phyloP scores from a whole-genome alignment of 2,888 invertebrate species.

The Tinea trinotella region DNA sequence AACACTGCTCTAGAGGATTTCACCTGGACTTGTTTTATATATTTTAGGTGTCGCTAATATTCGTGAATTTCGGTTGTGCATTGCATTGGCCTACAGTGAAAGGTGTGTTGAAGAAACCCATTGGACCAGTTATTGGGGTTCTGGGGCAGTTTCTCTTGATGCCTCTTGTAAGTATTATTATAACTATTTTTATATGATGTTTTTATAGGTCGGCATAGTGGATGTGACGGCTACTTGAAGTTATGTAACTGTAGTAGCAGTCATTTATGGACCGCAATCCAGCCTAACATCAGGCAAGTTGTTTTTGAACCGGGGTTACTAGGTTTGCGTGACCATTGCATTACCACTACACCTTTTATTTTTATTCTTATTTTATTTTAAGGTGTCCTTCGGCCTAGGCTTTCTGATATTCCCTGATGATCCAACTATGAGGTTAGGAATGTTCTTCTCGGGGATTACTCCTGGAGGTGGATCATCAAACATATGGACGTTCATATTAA shows the following conservation, averaged over 20 bases:
- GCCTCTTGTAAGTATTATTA: constrained; percentile 78
- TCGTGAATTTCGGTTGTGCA: constrained; percentile 93
- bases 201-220: too few species aligned
- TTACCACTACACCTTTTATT: too few species aligned
- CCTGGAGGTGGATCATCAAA: constrained; percentile 98
- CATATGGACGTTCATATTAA: constrained; percentile 93
- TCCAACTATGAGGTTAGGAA: constrained; percentile 80
- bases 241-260: too few species aligned
- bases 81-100: constrained; percentile 81
- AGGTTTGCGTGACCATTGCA: too few species aligned
- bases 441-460: constrained; percentile 91
- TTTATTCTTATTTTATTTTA: constrained; percentile 25
- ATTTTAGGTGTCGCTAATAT: constrained; percentile 79
- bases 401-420: constrained; percentile 78
- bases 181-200: neutral
- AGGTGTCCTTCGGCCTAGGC: constrained; percentile 83
- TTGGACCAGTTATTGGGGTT: constrained; percentile 86
- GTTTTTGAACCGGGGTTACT: too few species aligned
- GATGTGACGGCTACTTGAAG: too few species aligned
- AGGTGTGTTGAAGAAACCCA: constrained; percentile 77
- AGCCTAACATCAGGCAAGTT: too few species aligned
- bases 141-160: constrained; percentile 85
- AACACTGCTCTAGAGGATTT: too few species aligned
- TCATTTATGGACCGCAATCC: too few species aligned
- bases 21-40: too few species aligned